phyloP scores from a whole-genome alignment of 2,888 invertebrate genomes.

The Tachina fera region DNA sequence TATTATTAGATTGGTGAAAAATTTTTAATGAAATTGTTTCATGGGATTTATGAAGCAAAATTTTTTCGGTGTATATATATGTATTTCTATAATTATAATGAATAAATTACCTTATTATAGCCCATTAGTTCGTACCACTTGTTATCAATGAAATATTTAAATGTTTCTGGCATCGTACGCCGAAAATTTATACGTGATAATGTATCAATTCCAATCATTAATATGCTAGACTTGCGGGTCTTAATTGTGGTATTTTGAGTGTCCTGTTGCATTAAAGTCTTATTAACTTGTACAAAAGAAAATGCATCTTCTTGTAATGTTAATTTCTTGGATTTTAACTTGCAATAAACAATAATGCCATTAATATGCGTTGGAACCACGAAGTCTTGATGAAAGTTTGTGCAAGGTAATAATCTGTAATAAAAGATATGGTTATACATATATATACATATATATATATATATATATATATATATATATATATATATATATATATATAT shows the following conservation, averaged over 20 bases:
- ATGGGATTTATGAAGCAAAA: too few relatives aligned
- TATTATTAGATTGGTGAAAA: too few relatives aligned
- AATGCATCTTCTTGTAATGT: conserved; percentile 83
- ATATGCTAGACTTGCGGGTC: conserved; percentile 84
- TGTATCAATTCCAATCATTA: conserved; percentile 93
- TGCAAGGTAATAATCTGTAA: conserved; percentile 75
- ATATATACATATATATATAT: too few relatives aligned
- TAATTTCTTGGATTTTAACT: conserved; percentile 78
- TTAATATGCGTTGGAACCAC: conserved; percentile 75
- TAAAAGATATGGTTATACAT: background rate
- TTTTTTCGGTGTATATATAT: too few relatives aligned
- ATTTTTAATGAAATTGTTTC: too few relatives aligned
- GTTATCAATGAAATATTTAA: conserved; percentile 85
- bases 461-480: too few relatives aligned
- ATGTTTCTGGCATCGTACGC: conserved; percentile 89
- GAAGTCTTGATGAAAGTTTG: conserved; percentile 75
- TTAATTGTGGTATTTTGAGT: conserved; percentile 69
- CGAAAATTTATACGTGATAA: conserved; percentile 91
- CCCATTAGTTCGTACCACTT: conserved; percentile 88
- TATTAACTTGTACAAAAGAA: conserved; percentile 83
- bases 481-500: too few relatives aligned
- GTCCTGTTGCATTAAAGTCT: conserved; percentile 68
- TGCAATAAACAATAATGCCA: conserved; percentile 77
- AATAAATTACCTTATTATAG: conserved; percentile 85
- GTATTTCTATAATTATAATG: too few relatives aligned